Percentiles rank a stretch among this genome's conserved stretches.
Evolutionary conservation across 2,797 vertebrate genomes (phyloP).

Genomic region (Pachyuromys duprasi): DNA sequence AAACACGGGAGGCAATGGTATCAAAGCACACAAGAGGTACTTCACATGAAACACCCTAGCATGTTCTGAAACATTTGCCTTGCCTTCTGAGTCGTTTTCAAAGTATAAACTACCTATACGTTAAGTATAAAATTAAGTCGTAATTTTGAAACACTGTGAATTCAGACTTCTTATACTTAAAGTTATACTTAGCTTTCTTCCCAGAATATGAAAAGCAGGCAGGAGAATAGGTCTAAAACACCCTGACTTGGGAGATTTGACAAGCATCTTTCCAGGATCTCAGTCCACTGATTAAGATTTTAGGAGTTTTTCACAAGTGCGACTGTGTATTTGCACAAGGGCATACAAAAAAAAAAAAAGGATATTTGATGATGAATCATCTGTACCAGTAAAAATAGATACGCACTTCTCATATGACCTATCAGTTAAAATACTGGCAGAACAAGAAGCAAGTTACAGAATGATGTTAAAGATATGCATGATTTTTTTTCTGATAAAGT

Average conservation of each 20-base stretch:
- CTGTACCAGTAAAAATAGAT: neutral
- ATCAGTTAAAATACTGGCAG: neutral
- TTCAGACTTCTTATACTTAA: conserved; percentile 20
- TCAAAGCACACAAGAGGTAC: neutral
- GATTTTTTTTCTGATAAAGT: neutral
- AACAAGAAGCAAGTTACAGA: neutral
- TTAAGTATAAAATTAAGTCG: neutral
- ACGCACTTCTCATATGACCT: neutral
- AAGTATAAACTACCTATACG: neutral
- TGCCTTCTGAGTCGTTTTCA: neutral
- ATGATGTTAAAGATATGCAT: neutral
- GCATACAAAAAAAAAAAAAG: neutral
- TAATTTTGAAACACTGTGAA: conserved; percentile 18
- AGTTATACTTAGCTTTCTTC: conserved; percentile 25
- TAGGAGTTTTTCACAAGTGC: conserved; percentile 36
- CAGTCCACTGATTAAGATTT: neutral
- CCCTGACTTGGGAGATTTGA: neutral
- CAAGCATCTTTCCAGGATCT: conserved; percentile 6
- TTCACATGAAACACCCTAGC: neutral
- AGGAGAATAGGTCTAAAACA: neutral
- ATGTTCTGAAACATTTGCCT: neutral
- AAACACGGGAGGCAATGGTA: neutral
- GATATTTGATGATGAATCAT: neutral
- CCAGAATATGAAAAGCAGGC: neutral
- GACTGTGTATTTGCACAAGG: neutral